Conservation (phyloP, 2,797 vertebrate genomes). For the Atherinosoma microstoma region DNA sequence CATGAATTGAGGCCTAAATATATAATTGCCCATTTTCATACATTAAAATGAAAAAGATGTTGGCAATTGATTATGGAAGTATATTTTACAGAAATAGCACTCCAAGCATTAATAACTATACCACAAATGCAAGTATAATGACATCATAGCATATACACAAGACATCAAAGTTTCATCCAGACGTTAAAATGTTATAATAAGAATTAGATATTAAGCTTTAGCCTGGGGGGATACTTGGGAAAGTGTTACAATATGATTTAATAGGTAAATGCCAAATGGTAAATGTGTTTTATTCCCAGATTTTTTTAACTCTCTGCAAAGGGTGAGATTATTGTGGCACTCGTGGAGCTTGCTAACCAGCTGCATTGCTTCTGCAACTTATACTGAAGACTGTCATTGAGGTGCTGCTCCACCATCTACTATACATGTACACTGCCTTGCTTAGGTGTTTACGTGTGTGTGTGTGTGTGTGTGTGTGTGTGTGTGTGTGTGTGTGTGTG, state of each 20-base stretch:
- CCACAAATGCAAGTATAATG: slow-evolving; percentile 22
- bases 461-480: background rate
- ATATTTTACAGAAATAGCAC: slow-evolving; percentile 51
- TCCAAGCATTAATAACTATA: slow-evolving; percentile 27
- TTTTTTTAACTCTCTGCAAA: slow-evolving; percentile 16
- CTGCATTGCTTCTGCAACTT: slow-evolving; percentile 2
- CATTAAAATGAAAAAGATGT: slow-evolving; percentile 53
- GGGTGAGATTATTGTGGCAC: slow-evolving; percentile 28
- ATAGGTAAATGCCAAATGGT: slow-evolving; percentile 23
- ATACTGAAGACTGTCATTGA: slow-evolving; percentile 27
- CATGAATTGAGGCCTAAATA: slow-evolving; percentile 55
- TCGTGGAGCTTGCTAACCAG: slow-evolving; percentile 28
- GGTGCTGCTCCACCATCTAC: slow-evolving; percentile 11
- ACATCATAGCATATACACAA: slow-evolving; percentile 42
- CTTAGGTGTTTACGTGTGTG: background rate
- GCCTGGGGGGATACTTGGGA: slow-evolving; percentile 35
- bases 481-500: background rate
- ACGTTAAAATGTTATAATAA: slow-evolving; percentile 45
- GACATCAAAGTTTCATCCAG: slow-evolving; percentile 47
- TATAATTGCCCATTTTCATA: slow-evolving; percentile 67
- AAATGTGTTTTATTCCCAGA: slow-evolving; percentile 9
- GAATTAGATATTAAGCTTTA: slow-evolving; percentile 43
- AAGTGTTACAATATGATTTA: slow-evolving; percentile 41
- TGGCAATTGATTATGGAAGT: slow-evolving; percentile 57
- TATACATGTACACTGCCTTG: slow-evolving; percentile 23